Percentiles rank a stretch among this genome's conserved stretches.
Evolutionary conservation across 2,113 vertebrate genomes (phyloP).

Genomic region (Sylvia atricapilla): DNA sequence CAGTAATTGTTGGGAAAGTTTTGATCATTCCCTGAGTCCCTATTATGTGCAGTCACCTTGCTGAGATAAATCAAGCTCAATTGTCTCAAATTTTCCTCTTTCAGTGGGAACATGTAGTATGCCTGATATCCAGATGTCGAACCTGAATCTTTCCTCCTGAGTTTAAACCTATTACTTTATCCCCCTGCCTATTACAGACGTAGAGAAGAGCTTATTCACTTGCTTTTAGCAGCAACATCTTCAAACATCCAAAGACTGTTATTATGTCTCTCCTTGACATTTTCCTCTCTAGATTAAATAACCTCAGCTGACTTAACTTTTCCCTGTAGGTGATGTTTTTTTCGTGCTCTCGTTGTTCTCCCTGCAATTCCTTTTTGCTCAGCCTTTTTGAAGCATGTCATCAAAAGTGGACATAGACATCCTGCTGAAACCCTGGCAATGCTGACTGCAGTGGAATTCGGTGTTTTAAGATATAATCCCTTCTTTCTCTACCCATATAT

Average conservation of each 20-base stretch:
- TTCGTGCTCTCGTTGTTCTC: neutral
- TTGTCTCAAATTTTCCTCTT: neutral
- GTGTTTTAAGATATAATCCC: neutral
- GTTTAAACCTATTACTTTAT: slow-evolving; percentile 43
- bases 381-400: neutral
- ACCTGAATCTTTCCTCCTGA: neutral
- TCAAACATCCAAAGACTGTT: neutral
- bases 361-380: neutral
- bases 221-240: slow-evolving; percentile 17
- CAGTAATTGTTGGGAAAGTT: neutral
- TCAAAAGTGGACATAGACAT: neutral
- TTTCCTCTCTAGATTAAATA: slow-evolving; percentile 37
- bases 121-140: neutral
- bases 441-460: neutral
- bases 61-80: slow-evolving; percentile 32
- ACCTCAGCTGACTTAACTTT: slow-evolving; percentile 13
- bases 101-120: neutral
- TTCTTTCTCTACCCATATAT: neutral
- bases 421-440: neutral
- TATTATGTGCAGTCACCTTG: neutral
- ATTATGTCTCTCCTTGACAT: neutral
- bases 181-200: neutral
- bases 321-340: slow-evolving; percentile 5
- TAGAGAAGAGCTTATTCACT: neutral
- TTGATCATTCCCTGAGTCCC: neutral